Percentiles rank a stretch among this genome's conserved stretches.
Evolutionary conservation across 2,797 vertebrate genomes (phyloP).

Genomic region (Cyclopterus lumpus): DNA sequence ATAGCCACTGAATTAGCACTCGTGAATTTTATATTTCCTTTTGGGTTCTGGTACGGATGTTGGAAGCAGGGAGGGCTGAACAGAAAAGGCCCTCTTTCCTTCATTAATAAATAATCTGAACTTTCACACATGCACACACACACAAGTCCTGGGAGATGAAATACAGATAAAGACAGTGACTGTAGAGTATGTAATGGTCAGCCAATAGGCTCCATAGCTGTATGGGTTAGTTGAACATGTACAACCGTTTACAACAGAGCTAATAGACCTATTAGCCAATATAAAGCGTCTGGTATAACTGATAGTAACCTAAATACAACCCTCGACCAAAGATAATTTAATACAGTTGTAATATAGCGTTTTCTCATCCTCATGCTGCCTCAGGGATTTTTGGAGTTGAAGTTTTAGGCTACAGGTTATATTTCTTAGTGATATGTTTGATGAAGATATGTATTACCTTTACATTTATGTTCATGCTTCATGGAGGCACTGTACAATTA

Average conservation of each 20-base stretch:
- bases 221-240: not conserved
- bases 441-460: slow-evolving; percentile 9
- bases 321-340: not conserved
- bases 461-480: slow-evolving; percentile 3
- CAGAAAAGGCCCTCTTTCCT: slow-evolving; percentile 39
- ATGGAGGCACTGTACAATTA: slow-evolving; percentile 42
- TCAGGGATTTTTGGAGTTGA: not conserved
- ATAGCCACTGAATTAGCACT: slow-evolving; percentile 45
- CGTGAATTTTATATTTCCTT: slow-evolving; percentile 60
- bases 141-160: slow-evolving; percentile 11
- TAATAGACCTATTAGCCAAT: not conserved
- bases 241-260: not conserved
- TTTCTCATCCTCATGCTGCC: not conserved
- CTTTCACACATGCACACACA: slow-evolving; percentile 8
- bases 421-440: not conserved
- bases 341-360: not conserved
- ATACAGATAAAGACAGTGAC: slow-evolving; percentile 2
- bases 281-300: not conserved
- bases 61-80: slow-evolving; percentile 37
- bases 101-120: slow-evolving; percentile 64
- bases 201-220: not conserved
- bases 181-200: not conserved
- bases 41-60: slow-evolving; percentile 33
- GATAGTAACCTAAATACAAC: not conserved
- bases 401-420: not conserved